Base-by-base conservation (phyloP, 2,888 invertebrate genomes). In the Lasioglossum malachurum region DNA sequence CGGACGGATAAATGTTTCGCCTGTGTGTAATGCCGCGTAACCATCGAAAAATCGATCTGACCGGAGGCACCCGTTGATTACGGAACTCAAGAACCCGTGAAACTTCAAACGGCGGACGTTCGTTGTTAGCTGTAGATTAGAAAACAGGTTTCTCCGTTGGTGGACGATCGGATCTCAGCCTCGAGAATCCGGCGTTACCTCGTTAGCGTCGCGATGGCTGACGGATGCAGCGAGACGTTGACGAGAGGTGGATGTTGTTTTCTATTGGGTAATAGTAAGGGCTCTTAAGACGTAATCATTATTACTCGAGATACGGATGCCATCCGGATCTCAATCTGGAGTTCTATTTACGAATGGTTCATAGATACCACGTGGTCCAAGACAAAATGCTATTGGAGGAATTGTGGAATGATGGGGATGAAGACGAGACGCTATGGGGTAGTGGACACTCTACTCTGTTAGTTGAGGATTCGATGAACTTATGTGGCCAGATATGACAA, bases 61-160 rank as follows among this genome's bases (percentile, higher is more conserved):
- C 53, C 53, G 53, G 12, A 49, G 49, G 67, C 19, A n/a, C 73
- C 38, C 16, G 38, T 72, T 53, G 82, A 85, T 82, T 79, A 71
- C 79, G 77, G 67, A 75, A 77, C 71, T 49, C 85, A 44, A 84
- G 81, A 76, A 77, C 82, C 73, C 46, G 76, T 64, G 80, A 80
- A 83, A 83, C 87, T 87, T 83, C 86, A 79, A 86, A 82, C 74
- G 79, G 27, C 82, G 77, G 60, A 67, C 64, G 85, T 77, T 78
- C 78, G 86, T 86, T 82, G 88, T 82, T 84, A 74, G 84, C 81
- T 69, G 81, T 60, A 75, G 84, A 87, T 88, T 84, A 84, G 87
- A 84, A 87, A 88, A 88, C 88, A 87, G 87, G 87, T 88, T 88
- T 83, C 83, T 19, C 49, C 76, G 71, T 10, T n/a, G 46, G 41